Evolutionary conservation across 1,140 invertebrate species (phyloP).

Genomic region (Diploscapter pachys): DNA sequence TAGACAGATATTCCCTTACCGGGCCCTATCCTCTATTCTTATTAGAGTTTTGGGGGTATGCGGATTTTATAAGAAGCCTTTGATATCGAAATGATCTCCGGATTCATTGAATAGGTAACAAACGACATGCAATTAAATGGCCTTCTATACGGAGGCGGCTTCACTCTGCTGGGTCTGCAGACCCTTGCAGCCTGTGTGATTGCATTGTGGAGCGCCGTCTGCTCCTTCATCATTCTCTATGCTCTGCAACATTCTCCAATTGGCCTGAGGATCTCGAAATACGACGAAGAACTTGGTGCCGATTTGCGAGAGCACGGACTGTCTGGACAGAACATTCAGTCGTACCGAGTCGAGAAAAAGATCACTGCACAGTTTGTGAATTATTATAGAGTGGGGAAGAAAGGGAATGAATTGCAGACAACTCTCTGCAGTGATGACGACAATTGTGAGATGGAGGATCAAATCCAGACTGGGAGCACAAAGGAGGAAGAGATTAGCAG

Average conservation of each 20-base stretch:
- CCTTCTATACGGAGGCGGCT: conserved; percentile 43
- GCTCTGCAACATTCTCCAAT: conserved; percentile 74
- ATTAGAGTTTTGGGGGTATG: conserved; percentile 15
- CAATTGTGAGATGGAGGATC: conserved; percentile 27
- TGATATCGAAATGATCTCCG: too few relatives aligned
- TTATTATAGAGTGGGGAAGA: neutral
- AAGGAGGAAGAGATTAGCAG: conserved; percentile 10
- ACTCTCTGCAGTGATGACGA: conserved; percentile 19
- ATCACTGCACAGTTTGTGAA: conserved; percentile 44
- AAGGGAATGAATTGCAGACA: conserved; percentile 11
- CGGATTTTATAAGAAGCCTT: conserved; percentile 7
- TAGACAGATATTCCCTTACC: neutral
- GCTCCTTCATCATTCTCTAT: conserved; percentile 32
- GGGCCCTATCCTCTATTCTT: neutral
- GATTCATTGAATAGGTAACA: neutral
- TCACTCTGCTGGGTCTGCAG: conserved; percentile 22
- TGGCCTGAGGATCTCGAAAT: conserved; percentile 74
- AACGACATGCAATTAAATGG: conserved; percentile 26
- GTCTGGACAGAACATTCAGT: conserved; percentile 49
- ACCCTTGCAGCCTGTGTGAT: conserved; percentile 25
- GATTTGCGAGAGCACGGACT: conserved; percentile 82
- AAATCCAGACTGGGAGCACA: conserved; percentile 22
- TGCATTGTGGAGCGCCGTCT: conserved; percentile 21
- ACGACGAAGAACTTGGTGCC: conserved; percentile 79
- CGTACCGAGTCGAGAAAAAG: conserved; percentile 49